A percentile compares a stretch with the other conserved stretches of the same genome.
Evolutionary conservation across 2,113 vertebrate species (phyloP).

Genomic region (Tauraco erythrolophus): DNA sequence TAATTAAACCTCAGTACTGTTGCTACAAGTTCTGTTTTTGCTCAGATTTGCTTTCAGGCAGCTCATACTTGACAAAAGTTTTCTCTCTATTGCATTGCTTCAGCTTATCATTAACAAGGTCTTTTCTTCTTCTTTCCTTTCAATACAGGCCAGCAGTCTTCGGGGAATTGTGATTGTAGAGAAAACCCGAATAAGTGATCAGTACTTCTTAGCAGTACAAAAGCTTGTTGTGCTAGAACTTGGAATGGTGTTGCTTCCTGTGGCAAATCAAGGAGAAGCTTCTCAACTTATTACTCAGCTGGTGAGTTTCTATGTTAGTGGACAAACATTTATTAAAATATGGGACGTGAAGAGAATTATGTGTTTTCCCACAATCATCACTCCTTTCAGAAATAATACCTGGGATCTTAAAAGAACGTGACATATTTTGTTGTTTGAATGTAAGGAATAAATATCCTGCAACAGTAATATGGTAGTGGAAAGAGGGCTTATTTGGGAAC

Average conservation of each 20-base stretch:
- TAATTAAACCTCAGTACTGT: background rate
- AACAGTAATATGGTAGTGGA: background rate
- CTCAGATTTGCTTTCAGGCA: background rate
- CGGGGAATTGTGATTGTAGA: slow-evolving; percentile 87
- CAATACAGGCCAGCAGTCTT: slow-evolving; percentile 78
- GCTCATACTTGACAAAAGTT: background rate
- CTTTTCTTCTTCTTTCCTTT: background rate
- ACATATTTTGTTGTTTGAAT: background rate
- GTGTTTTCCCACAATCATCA: background rate
- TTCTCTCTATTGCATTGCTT: background rate
- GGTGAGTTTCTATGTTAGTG: slow-evolving; percentile 71
- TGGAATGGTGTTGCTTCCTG: slow-evolving; percentile 88
- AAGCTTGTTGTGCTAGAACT: slow-evolving; percentile 90
- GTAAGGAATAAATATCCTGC: background rate
- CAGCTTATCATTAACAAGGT: background rate
- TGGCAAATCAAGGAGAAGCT: slow-evolving; percentile 85
- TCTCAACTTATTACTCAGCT: slow-evolving; percentile 87
- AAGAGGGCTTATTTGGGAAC: background rate
- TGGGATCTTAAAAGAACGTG: background rate
- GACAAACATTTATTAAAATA: background rate
- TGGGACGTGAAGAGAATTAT: background rate
- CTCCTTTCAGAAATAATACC: background rate
- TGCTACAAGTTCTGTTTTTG: background rate
- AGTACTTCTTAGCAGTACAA: slow-evolving; percentile 88
- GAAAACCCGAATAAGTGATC: slow-evolving; percentile 84